Conservation (phyloP, 1,140 invertebrate species). For the Sminthurides bifidus region DNA sequence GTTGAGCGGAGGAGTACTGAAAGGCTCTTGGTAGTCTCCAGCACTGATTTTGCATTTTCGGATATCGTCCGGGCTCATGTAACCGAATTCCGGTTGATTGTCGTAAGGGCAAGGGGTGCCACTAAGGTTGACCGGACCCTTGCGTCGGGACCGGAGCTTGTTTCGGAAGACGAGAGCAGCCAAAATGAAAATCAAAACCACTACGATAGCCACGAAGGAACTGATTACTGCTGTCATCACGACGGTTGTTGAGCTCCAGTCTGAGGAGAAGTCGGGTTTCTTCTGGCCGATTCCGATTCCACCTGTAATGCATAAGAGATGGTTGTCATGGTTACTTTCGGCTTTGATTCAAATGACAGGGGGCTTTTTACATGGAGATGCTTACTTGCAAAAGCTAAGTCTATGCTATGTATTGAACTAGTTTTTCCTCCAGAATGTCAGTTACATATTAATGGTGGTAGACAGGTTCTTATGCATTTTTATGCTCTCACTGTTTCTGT, state of each 20-base stretch:
- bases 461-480: too few species aligned
- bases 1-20: slow-evolving; percentile 17
- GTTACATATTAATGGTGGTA: too few species aligned
- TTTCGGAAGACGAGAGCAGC: slow-evolving; percentile 26
- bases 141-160: slow-evolving; percentile 10
- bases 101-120: slow-evolving; percentile 28
- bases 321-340: too few species aligned
- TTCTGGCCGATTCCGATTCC: too few species aligned
- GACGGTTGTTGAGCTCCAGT: slow-evolving; percentile 28
- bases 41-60: slow-evolving; percentile 29
- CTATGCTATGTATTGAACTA: too few species aligned
- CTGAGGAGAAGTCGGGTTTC: too few species aligned
- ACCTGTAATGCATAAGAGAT: too few species aligned
- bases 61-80: slow-evolving; percentile 25
- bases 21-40: slow-evolving; percentile 31
- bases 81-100: slow-evolving; percentile 28
- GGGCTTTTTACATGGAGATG: too few species aligned
- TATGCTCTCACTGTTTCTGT: too few species aligned
- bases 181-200: slow-evolving; percentile 27
- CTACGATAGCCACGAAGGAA: slow-evolving; percentile 30
- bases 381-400: too few species aligned
- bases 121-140: slow-evolving; percentile 18
- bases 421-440: too few species aligned
- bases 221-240: slow-evolving; percentile 30
- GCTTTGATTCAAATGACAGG: too few species aligned